These are phyloP conservation scores for Eubucco bourcierii DNA, from an alignment of 2,113 vertebrate species.

Conservation along the genomic window DNA sequence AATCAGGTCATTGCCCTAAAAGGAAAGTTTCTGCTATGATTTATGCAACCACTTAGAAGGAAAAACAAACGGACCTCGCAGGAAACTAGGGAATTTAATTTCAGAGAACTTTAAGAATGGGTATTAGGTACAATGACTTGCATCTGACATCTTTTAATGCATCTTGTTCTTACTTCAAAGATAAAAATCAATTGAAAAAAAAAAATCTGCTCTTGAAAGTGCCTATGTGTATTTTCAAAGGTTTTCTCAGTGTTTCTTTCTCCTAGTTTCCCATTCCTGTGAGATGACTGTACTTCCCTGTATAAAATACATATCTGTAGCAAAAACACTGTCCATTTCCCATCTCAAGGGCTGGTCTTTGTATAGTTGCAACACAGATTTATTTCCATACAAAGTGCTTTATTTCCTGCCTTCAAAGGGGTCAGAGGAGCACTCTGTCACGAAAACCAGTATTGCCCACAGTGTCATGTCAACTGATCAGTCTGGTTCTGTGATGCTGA, in stretches of 20 bases:
- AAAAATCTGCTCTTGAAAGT: not conserved
- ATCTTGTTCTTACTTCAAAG: not conserved
- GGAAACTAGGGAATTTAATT: not conserved
- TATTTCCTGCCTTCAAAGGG: not conserved
- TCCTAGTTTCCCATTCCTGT: not conserved
- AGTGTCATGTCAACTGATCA: not conserved
- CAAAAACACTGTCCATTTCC: not conserved
- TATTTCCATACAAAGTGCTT: not conserved
- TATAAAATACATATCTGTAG: not conserved
- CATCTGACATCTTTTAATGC: not conserved
- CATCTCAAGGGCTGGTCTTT: not conserved
- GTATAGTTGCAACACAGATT: not conserved
- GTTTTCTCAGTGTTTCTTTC: not conserved
- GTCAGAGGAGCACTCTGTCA: not conserved
- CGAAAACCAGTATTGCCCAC: not conserved
- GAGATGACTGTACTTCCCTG: not conserved
- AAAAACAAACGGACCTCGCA: not conserved
- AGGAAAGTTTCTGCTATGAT: constrained; percentile 32
- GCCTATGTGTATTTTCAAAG: not conserved
- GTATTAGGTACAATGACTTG: not conserved
- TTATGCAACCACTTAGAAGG: constrained; percentile 6
- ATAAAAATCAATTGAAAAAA: not conserved
- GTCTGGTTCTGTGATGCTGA: not conserved
- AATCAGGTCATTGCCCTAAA: constrained; percentile 57
- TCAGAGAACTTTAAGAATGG: not conserved